Percentiles rank a stretch among this genome's conserved stretches.
phyloP scores from a whole-genome alignment of 2,113 vertebrate genomes.

The Zapus hudsonius region DNA sequence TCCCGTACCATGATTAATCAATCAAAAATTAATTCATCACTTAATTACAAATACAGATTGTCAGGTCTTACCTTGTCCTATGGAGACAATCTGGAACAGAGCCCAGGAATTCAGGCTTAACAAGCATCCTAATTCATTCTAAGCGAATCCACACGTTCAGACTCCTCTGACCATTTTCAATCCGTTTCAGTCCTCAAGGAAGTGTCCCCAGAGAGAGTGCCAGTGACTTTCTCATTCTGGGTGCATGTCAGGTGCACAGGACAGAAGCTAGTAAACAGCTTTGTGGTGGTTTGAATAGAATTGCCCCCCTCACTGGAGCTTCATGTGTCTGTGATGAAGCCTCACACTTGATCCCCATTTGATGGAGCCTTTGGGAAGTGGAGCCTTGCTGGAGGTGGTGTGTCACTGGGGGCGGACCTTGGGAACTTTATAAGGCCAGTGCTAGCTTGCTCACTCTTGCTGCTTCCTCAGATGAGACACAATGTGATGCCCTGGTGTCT shows the following conservation, averaged over 20 bases:
- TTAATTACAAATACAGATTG: slow-evolving; percentile 21
- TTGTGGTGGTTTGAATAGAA: too few relatives aligned
- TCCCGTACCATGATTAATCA: background rate
- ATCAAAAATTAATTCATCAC: background rate
- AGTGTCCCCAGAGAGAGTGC: background rate
- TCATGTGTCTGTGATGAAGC: too few relatives aligned
- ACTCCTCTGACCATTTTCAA: background rate
- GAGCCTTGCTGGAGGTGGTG: too few relatives aligned
- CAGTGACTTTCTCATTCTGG: background rate
- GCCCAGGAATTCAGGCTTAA: slow-evolving; percentile 8
- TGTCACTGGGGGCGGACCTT: too few relatives aligned
- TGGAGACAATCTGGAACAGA: background rate
- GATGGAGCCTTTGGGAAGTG: too few relatives aligned
- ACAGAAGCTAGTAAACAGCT: background rate
- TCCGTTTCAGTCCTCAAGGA: background rate
- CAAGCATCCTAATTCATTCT: background rate
- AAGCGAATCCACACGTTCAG: background rate
- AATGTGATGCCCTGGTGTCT: too few relatives aligned
- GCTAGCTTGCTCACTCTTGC: too few relatives aligned
- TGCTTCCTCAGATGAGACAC: too few relatives aligned
- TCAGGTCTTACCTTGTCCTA: background rate
- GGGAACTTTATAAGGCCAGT: too few relatives aligned
- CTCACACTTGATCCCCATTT: too few relatives aligned
- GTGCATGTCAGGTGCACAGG: background rate
- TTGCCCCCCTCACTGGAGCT: too few relatives aligned